Conservation (phyloP, 2,797 vertebrate genomes). For the Streptopelia turtur region DNA sequence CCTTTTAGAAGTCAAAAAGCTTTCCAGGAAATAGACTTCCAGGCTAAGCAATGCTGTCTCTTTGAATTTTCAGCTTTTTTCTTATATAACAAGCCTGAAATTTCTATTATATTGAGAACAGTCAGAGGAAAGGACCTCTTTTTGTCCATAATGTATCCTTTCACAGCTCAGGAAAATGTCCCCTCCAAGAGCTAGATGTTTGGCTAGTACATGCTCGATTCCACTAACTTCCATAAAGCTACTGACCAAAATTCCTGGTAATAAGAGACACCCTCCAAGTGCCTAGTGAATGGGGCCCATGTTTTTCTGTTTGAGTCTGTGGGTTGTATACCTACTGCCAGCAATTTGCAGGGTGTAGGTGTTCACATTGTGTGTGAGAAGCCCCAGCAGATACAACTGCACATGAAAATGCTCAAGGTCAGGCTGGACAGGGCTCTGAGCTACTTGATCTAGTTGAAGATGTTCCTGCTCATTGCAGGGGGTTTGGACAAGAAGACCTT, state of each 20-base stretch:
- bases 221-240: background rate
- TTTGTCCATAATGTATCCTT: background rate
- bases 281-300: background rate
- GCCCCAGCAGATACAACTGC: background rate
- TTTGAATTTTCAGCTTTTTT: background rate
- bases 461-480: too few species aligned
- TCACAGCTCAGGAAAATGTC: background rate
- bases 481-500: too few species aligned
- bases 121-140: background rate
- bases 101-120: background rate
- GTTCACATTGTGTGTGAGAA: background rate
- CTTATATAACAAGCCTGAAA: background rate
- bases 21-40: background rate
- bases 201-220: background rate
- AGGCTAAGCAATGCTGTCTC: background rate
- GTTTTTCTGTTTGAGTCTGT: background rate
- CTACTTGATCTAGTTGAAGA: too few species aligned
- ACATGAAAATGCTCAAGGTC: background rate
- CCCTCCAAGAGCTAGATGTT: background rate
- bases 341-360: background rate
- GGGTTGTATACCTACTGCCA: rapidly evolving
- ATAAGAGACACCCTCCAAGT: background rate
- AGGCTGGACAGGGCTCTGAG: too few species aligned
- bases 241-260: background rate
- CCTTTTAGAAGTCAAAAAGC: background rate